Conservation (phyloP, 1,140 invertebrate species). For the Chironomus tepperi region DNA sequence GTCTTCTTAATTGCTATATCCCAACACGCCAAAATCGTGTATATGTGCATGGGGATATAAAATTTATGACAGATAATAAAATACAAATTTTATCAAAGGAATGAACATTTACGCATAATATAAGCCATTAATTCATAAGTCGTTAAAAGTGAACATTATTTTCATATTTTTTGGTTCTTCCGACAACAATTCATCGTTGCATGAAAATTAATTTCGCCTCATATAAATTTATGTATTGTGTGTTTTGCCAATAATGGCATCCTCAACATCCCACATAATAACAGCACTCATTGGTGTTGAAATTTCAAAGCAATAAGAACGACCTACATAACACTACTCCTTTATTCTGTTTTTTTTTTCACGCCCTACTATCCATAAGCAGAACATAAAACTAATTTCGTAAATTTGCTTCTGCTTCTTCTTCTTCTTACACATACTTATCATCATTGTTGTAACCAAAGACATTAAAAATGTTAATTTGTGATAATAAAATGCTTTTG, state of each 20-base stretch:
- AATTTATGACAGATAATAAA: not conserved
- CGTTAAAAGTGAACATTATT: constrained; percentile 14
- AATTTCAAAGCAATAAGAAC: too few relatives aligned
- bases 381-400: too few relatives aligned
- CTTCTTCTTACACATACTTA: too few relatives aligned
- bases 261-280: not conserved
- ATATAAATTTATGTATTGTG: not conserved
- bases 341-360: too few relatives aligned
- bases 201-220: not conserved
- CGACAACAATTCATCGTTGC: not conserved
- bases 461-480: too few relatives aligned
- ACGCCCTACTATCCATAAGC: too few relatives aligned
- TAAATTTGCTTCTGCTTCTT: too few relatives aligned
- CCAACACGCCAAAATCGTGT: not conserved
- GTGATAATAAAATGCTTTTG: too few relatives aligned
- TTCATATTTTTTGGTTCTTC: not conserved
- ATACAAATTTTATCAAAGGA: not conserved
- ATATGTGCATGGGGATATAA: not conserved
- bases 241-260: not conserved
- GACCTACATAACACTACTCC: too few relatives aligned
- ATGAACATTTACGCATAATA: constrained; percentile 2
- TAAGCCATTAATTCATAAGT: constrained; percentile 9
- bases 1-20: not conserved
- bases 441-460: too few relatives aligned
- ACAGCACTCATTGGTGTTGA: not conserved